phyloP scores from a whole-genome alignment of 2,888 invertebrate genomes.

The Lasioglossum zephyrum region DNA sequence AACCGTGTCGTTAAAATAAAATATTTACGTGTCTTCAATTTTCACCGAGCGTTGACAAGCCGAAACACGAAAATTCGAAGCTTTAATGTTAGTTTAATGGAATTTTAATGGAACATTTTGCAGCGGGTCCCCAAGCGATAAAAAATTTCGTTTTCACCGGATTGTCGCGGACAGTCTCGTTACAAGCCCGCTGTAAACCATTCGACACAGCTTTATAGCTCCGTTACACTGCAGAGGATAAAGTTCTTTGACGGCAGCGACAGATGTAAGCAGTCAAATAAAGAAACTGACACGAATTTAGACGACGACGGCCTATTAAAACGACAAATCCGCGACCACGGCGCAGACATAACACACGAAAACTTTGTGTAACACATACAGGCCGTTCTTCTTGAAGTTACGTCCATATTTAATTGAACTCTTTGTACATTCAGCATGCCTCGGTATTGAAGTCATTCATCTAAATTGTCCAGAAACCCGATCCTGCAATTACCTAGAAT shows the following conservation, averaged over 20 bases:
- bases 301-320: neutral
- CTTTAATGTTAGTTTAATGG: neutral
- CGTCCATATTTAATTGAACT: neutral
- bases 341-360: neutral
- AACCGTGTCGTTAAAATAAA: neutral
- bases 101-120: neutral
- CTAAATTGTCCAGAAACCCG: constrained; percentile 16
- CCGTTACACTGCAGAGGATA: neutral
- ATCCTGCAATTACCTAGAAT: neutral
- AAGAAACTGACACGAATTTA: neutral
- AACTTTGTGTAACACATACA: neutral
- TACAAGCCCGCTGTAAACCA: neutral
- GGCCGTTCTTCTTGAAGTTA: neutral
- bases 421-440: neutral
- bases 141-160: neutral
- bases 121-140: too few species aligned
- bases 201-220: neutral
- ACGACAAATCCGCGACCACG: neutral
- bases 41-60: neutral
- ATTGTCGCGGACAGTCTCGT: neutral
- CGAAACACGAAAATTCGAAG: neutral
- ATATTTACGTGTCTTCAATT: neutral
- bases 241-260: neutral
- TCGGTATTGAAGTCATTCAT: neutral
- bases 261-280: neutral